Evolutionary conservation across 1,140 invertebrate genomes (phyloP), one percentile per base, ranked within the genome.

Genomic region (Orussus abietinus): DNA sequence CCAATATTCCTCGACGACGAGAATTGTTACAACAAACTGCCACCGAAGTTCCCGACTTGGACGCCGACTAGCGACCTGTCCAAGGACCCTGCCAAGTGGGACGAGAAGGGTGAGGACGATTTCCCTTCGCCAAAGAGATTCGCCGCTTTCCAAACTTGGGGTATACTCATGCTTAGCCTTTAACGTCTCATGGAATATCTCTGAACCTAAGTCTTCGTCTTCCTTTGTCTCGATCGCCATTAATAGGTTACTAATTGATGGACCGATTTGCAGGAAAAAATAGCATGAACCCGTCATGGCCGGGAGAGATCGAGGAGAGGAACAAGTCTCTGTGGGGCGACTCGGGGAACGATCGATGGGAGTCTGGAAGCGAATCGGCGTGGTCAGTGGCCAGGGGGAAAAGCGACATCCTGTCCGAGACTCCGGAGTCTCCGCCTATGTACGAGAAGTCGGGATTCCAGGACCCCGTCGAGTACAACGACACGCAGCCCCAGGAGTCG

Each of bases 391-490:
- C 14, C 11, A 52, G 56, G 22, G 49, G 45, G 9, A 70, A 72
- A 41, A 57, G 31, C 29, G 55, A 57, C 20, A 51, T 61, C 14
- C 34, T 66, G 1, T 57, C 59, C 0, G 77, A 80, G 54, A 82
- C 80, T 2, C 82, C 82, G 4, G 79, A 81, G 49, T 84, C 82
- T 35, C 83, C 83, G 3, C 81, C 81, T 1, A 71, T 77, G 22
- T 83, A 79, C 46, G 82, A 84, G 47, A 81, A 82, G 52, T 69
- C 65, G 30, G 66, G 69, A 38, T 75, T 75, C 34, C 53, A 53
- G 6, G 66, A 69, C 45, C 76, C 77, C 2, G 57, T 81, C 2
- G 79, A 82, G 45, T 83, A 84, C 43, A 74, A 78, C 50, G 78
- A 79, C 40, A 51, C 69, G 1, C 67, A 71, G 35, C 53, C 63